Evolutionary conservation across 2,113 vertebrate species (phyloP).

Genomic region (Pelvicachromis taeniatus): DNA sequence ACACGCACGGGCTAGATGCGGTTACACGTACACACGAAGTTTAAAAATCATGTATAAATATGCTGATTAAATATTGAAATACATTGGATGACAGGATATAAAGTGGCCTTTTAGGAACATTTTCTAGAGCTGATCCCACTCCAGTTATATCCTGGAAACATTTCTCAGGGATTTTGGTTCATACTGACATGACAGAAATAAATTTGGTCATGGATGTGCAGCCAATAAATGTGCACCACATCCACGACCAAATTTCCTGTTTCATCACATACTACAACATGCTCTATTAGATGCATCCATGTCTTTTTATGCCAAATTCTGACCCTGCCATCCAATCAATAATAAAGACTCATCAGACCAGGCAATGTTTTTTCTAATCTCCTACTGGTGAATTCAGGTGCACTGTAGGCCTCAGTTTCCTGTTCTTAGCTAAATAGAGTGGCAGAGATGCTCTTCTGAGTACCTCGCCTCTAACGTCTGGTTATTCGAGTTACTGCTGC

Average conservation of each 20-base stretch:
- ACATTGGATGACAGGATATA: not conserved
- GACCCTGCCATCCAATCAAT: not conserved
- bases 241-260: not conserved
- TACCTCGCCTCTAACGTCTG: not conserved
- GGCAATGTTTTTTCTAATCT: not conserved
- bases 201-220: not conserved
- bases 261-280: not conserved
- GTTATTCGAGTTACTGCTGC: not conserved
- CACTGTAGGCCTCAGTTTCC: not conserved
- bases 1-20: not conserved
- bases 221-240: not conserved
- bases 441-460: not conserved
- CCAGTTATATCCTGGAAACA: not conserved
- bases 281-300: not conserved
- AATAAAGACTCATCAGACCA: not conserved
- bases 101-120: not conserved
- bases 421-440: not conserved
- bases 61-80: not conserved
- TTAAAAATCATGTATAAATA: fast-evolving
- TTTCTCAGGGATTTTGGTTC: not conserved
- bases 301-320: too few relatives aligned
- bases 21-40: not conserved
- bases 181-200: not conserved
- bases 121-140: not conserved
- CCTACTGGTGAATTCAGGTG: not conserved